phyloP scores from a whole-genome alignment of 53 echinoderm and acorn worm species.

The Echinarachnius parma region DNA sequence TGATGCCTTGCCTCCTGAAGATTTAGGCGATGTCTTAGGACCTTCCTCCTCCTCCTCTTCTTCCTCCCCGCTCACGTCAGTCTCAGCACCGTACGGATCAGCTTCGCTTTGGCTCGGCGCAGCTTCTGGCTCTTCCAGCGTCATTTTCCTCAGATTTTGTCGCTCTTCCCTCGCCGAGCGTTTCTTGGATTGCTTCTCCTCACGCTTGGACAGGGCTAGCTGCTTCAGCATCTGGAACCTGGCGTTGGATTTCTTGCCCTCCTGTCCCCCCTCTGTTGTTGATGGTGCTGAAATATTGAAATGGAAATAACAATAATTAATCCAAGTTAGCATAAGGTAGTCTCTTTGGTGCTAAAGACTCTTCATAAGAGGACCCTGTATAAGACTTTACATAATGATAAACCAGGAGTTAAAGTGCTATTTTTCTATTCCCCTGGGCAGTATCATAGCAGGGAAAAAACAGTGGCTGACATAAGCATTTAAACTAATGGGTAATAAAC shows the following conservation, averaged over 20 bases:
- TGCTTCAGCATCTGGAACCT: conserved; percentile 63
- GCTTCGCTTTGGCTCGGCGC: conserved; percentile 11
- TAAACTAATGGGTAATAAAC: too few relatives aligned
- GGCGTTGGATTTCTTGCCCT: conserved; percentile 57
- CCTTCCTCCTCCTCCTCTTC: conserved; percentile 25
- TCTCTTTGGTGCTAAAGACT: background rate
- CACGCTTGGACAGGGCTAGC: conserved; percentile 55
- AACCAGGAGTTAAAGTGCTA: too few relatives aligned
- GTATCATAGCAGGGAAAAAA: too few relatives aligned
- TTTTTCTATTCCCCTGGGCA: too few relatives aligned
- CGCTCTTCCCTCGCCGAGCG: conserved; percentile 16
- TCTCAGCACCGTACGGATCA: conserved; percentile 19
- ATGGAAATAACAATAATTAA: too few relatives aligned
- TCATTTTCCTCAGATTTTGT: conserved; percentile 21
- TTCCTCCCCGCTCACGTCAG: conserved; percentile 55
- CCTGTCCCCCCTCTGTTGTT: conserved; percentile 16
- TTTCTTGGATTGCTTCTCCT: conserved; percentile 49
- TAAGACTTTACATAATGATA: too few relatives aligned
- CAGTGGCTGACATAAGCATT: too few relatives aligned
- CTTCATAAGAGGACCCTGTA: too few relatives aligned
- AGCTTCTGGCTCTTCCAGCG: background rate
- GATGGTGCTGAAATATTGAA: too few relatives aligned
- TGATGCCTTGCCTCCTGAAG: conserved; percentile 37
- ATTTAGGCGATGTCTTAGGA: background rate
- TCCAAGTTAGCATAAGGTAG: background rate